Evolutionary conservation across 2,797 vertebrate species (phyloP), one percentile per base, ranked within the genome.

Genomic region (Erpetoichthys calabaricus): DNA sequence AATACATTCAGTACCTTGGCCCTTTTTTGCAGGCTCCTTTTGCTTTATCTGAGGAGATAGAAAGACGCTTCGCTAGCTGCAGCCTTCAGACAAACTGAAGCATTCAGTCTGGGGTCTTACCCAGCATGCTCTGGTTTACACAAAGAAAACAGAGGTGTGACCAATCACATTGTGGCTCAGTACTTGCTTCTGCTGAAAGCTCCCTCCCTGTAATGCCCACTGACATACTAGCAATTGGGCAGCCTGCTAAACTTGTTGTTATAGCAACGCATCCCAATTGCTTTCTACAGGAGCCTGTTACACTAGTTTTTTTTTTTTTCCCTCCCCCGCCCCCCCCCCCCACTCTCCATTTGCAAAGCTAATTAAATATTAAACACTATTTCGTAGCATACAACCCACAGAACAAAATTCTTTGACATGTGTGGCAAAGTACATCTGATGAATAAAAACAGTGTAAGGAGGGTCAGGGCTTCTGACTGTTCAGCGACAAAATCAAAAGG

Each of bases 71-170:
- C 77, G 76, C 78, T 74, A 80, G 68, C 78, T 83, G 76, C 77
- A 78, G 79, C 77, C 75, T 84, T 77, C 85, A 86, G 80, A 89
- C 81, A 86, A 88, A 86, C 73, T 85, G 83, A 88, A 25, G 80
- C 83, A 84, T 86, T 90, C 82, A 88, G 82, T 86, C 79, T 78
- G 74, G 68, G 84, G 76, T 79, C 78, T 89, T 89, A 82, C 90
- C 91, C 91, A 91, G 86, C 88, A 91, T 89, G 73, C 91, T 69
- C 76, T 66, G 76, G 84, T 70, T 77, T 81, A 89, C 86, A 91
- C 89, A 92, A 92, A 92, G 90, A 88, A 86, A 90, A 86, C 86
- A 90, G 89, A 86, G 90, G 91, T 90, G 89, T 92, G 89, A 92
- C 91, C 90, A 92, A 92, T 92, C 90, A 88, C 86, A 84, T 66